phyloP scores from a whole-genome alignment of 1,140 invertebrate genomes.

The Zaprionus capensis region DNA sequence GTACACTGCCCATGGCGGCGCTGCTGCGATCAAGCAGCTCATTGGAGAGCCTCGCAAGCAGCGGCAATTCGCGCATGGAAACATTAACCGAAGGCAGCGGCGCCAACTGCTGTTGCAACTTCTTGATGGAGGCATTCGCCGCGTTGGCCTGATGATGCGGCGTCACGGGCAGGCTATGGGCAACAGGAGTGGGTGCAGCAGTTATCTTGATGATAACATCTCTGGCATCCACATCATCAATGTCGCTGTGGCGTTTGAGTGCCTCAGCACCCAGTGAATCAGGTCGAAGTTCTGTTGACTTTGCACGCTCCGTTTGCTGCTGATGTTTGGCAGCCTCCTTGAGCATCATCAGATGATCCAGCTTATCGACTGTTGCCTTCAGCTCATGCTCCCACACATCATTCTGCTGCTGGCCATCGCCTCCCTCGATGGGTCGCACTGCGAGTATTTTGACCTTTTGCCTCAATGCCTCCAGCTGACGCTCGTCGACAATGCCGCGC shows the following conservation, averaged over 20 bases:
- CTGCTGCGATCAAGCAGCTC: slow-evolving; percentile 75
- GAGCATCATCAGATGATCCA: slow-evolving; percentile 88
- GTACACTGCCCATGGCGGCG: slow-evolving; percentile 61
- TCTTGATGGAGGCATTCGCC: slow-evolving; percentile 63
- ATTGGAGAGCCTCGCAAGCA: slow-evolving; percentile 76
- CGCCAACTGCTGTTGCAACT: slow-evolving; percentile 75
- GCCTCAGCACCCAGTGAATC: slow-evolving; percentile 77
- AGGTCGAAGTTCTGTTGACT: slow-evolving; percentile 58
- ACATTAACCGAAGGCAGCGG: slow-evolving; percentile 81
- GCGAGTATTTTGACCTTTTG: slow-evolving; percentile 87
- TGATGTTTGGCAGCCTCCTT: slow-evolving; percentile 82
- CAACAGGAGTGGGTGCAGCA: slow-evolving; percentile 25
- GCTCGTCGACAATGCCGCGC: slow-evolving; percentile 68
- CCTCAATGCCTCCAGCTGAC: slow-evolving; percentile 84
- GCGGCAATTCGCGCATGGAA: slow-evolving; percentile 81
- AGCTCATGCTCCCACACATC: slow-evolving; percentile 87
- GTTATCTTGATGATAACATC: slow-evolving; percentile 52
- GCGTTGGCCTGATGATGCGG: slow-evolving; percentile 61
- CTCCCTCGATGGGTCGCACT: slow-evolving; percentile 87
- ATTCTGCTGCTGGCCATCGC: slow-evolving; percentile 86
- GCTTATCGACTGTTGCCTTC: slow-evolving; percentile 87
- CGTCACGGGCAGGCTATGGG: slow-evolving; percentile 72
- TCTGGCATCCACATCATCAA: slow-evolving; percentile 42
- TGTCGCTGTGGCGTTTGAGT: slow-evolving; percentile 60
- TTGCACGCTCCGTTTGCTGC: slow-evolving; percentile 43